Evolutionary conservation across 2,888 invertebrate species (phyloP).

Genomic region (Capitulum mitella): DNA sequence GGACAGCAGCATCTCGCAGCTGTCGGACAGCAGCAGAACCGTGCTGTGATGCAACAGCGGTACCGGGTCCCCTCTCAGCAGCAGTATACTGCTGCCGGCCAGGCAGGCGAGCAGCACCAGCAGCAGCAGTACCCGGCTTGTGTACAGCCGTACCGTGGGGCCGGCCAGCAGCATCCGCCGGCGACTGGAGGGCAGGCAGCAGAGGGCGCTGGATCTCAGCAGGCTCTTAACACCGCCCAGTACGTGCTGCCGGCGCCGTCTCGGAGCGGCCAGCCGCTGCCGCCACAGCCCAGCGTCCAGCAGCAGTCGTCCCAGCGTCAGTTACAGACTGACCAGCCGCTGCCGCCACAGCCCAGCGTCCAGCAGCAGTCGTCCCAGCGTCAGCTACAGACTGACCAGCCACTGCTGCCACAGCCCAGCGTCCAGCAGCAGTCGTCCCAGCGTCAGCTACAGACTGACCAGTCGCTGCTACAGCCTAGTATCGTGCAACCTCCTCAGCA

Average conservation of each 20-base stretch:
- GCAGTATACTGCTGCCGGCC: constrained; percentile 28
- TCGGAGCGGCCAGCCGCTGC: background rate
- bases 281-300: too few species aligned
- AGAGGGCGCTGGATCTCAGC: background rate
- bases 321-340: background rate
- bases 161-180: background rate
- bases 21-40: background rate
- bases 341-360: background rate
- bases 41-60: constrained; percentile 26
- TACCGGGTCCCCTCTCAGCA: constrained; percentile 30
- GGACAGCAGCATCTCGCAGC: constrained; percentile 21
- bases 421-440: background rate
- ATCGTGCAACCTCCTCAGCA: background rate
- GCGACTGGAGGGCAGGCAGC: background rate
- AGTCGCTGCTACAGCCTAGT: background rate
- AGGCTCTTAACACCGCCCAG: background rate
- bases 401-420: background rate
- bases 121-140: background rate
- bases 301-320: too few species aligned
- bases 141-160: background rate
- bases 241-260: background rate
- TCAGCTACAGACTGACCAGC: background rate
- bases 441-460: background rate
- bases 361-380: background rate
- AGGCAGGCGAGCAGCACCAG: background rate